Percentiles rank a stretch among this genome's conserved stretches.
Conservation (phyloP, 2,888 invertebrate genomes). For the Lycia hirtaria region DNA sequence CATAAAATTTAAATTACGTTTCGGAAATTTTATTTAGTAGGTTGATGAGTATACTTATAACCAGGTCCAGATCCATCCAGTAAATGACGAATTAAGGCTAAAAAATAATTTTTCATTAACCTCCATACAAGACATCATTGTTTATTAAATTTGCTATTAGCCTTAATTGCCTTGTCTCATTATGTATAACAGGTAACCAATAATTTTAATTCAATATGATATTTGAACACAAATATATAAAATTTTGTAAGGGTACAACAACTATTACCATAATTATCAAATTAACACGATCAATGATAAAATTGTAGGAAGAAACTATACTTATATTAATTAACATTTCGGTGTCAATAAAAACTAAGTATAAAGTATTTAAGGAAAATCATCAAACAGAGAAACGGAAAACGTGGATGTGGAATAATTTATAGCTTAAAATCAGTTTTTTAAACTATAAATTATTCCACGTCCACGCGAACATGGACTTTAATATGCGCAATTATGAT, state of each 20-base stretch:
- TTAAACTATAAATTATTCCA: no score
- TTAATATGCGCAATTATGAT: no score
- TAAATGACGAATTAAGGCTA: neutral
- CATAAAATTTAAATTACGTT: constrained; percentile 22
- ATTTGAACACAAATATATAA: neutral
- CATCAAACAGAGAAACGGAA: neutral
- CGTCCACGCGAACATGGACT: no score
- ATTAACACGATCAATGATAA: neutral
- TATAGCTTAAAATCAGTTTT: no score
- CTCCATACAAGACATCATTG: constrained; percentile 46
- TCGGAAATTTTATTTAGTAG: neutral
- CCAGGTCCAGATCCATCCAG: neutral
- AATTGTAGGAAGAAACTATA: no score
- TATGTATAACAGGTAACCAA: no score
- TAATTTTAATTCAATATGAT: no score
- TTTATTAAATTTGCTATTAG: constrained; percentile 45
- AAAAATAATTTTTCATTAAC: constrained; percentile 55
- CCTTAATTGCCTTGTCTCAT: constrained; percentile 55
- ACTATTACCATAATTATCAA: no score
- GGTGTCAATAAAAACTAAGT: neutral
- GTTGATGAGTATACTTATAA: neutral
- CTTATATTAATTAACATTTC: no score
- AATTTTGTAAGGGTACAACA: no score
- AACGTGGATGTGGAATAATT: no score
- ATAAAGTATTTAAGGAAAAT: neutral